A percentile compares a stretch with the other conserved stretches of the same genome.
These are phyloP conservation scores for Drosophila neotestacea DNA, from an alignment of 2,888 invertebrate species.

Conservation along the genomic window DNA sequence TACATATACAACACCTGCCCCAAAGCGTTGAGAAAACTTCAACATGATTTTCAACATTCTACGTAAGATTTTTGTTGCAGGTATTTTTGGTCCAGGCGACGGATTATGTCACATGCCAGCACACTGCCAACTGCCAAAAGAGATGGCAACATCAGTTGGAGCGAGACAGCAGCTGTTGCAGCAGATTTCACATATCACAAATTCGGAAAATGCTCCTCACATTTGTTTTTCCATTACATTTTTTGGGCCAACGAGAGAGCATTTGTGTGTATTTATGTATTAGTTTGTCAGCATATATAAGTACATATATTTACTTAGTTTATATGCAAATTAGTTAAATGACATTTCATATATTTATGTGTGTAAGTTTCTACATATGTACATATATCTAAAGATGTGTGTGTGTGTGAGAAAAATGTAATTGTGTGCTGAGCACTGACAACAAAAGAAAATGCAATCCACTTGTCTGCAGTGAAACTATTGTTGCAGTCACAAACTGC, in stretches of 20 bases:
- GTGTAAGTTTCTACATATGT: not conserved
- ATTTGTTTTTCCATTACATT: constrained; percentile 47
- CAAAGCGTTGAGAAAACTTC: constrained; percentile 61
- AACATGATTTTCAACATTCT: constrained; percentile 76
- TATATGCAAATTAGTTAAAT: constrained; percentile 67
- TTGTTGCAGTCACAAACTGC: constrained; percentile 81
- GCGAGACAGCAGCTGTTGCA: constrained; percentile 29
- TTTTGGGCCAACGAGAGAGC: constrained; percentile 50
- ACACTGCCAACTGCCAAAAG: constrained; percentile 23
- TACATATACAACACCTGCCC: constrained; percentile 41
- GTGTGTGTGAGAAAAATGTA: constrained; percentile 47
- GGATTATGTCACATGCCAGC: constrained; percentile 75
- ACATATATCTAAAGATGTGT: not conserved
- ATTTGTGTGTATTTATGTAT: constrained; percentile 28
- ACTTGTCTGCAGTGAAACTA: constrained; percentile 71
- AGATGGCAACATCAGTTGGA: constrained; percentile 40
- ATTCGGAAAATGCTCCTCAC: constrained; percentile 47
- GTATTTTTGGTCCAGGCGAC: constrained; percentile 69
- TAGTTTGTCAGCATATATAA: constrained; percentile 23
- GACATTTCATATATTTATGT: constrained; percentile 38
- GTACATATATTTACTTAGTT: constrained; percentile 41
- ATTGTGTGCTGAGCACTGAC: constrained; percentile 56
- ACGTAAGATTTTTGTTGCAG: constrained; percentile 63
- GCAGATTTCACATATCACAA: constrained; percentile 45
- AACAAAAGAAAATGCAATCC: constrained; percentile 43